These are phyloP conservation scores for Dipodomys stephensi DNA, from an alignment of 2,113 vertebrate species.

Conservation along the genomic window DNA sequence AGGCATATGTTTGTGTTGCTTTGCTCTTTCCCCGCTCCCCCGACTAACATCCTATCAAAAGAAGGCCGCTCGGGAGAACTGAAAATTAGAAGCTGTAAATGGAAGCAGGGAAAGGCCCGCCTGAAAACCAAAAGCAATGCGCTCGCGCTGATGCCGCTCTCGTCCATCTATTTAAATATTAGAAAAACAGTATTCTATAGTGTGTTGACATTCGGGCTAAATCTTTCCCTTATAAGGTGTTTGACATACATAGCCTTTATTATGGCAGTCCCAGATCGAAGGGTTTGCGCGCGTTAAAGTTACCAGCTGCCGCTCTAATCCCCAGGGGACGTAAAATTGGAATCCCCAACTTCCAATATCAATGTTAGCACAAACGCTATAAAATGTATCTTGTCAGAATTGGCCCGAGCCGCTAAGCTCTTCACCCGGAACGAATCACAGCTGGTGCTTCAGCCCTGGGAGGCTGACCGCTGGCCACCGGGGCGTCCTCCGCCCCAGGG, in stretches of 20 bases:
- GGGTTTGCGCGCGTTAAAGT: conserved; percentile 29
- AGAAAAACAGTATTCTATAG: conserved; percentile 32
- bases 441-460: conserved; percentile 85
- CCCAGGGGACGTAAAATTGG: conserved; percentile 36
- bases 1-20: neutral
- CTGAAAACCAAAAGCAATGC: neutral
- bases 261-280: conserved; percentile 49
- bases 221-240: conserved; percentile 75
- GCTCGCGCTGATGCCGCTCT: neutral
- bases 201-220: conserved; percentile 71
- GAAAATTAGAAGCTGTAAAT: neutral
- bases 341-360: conserved; percentile 71
- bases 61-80: neutral
- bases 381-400: conserved; percentile 91
- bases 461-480: neutral
- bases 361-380: conserved; percentile 89
- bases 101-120: neutral
- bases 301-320: conserved; percentile 66
- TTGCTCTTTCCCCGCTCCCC: neutral
- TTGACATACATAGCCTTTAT: conserved; percentile 76
- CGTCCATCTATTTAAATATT: neutral
- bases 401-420: conserved; percentile 88
- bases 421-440: conserved; percentile 87
- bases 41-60: neutral
- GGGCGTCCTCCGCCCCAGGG: no score